phyloP scores from a whole-genome alignment of 1,140 invertebrate species.

The Lucilia cuprina region DNA sequence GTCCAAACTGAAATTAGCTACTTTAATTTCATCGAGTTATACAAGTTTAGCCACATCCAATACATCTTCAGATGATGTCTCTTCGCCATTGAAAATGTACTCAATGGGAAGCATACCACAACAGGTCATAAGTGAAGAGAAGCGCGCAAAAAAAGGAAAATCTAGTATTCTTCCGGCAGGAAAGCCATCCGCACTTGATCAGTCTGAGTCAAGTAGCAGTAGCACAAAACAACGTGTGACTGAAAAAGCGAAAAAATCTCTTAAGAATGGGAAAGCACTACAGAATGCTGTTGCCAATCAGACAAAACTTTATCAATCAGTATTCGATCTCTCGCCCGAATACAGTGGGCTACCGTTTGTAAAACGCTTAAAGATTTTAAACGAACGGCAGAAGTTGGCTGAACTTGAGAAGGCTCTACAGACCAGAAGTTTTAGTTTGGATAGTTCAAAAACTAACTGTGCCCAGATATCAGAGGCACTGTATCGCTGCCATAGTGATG shows the following conservation, averaged over 20 bases:
- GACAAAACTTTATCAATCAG: slow-evolving; percentile 65
- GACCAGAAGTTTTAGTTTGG: slow-evolving; percentile 79
- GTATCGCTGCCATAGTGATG: slow-evolving; percentile 72
- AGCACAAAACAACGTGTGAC: slow-evolving; percentile 50
- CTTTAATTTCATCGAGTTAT: slow-evolving; percentile 58
- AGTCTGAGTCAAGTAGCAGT: slow-evolving; percentile 3
- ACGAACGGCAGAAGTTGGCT: slow-evolving; percentile 84
- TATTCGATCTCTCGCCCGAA: slow-evolving; percentile 87
- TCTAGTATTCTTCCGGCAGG: neutral
- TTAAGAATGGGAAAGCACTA: neutral
- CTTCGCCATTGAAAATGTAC: slow-evolving; percentile 53
- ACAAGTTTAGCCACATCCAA: slow-evolving; percentile 52
- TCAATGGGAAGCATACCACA: slow-evolving; percentile 53
- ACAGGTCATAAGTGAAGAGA: slow-evolving; percentile 44
- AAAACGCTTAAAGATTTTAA: slow-evolving; percentile 86
- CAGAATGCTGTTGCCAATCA: neutral
- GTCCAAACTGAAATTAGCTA: slow-evolving; percentile 61
- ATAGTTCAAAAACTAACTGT: slow-evolving; percentile 73
- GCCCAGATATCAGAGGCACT: slow-evolving; percentile 66
- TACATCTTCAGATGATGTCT: slow-evolving; percentile 50
- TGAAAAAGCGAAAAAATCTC: slow-evolving; percentile 40
- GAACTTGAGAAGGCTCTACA: slow-evolving; percentile 78
- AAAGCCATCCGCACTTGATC: neutral
- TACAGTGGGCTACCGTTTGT: slow-evolving; percentile 87
- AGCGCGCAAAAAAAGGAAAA: slow-evolving; percentile 32